phyloP scores from a whole-genome alignment of 2,888 invertebrate genomes.

The Andrena dorsata region DNA sequence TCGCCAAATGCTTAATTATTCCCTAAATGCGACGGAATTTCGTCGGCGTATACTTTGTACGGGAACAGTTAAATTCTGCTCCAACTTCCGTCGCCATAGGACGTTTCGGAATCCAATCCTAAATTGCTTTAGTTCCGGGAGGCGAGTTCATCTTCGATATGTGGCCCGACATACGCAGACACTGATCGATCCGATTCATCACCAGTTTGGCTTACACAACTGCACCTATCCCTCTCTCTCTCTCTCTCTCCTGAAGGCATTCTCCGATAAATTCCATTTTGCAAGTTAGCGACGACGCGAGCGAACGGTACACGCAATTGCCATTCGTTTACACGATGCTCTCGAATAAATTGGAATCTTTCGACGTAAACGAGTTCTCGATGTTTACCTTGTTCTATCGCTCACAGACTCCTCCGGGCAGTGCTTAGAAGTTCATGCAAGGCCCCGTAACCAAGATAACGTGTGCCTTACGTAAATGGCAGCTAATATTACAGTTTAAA shows the following conservation, averaged over 20 bases:
- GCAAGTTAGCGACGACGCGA: constrained; percentile 15
- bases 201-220: constrained; percentile 44
- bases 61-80: constrained; percentile 48
- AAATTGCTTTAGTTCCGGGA: constrained; percentile 66
- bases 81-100: constrained; percentile 50
- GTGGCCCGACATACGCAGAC: constrained; percentile 56
- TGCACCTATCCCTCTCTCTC: constrained; percentile 18
- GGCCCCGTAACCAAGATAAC: too few species aligned
- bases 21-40: constrained; percentile 6
- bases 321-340: constrained; percentile 20
- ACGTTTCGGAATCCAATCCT: constrained; percentile 61
- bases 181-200: constrained; percentile 67
- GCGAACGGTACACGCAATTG: constrained; percentile 5
- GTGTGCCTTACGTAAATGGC: too few species aligned
- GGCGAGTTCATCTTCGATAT: constrained; percentile 67
- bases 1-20: constrained; percentile 5
- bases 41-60: neutral
- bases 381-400: constrained; percentile 7
- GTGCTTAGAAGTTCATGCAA: neutral
- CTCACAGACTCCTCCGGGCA: neutral
- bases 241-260: constrained; percentile 44
- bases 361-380: constrained; percentile 13
- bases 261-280: constrained; percentile 55
- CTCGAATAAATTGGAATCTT: constrained; percentile 29
- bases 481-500: too few species aligned